Evolutionary conservation across 2,888 invertebrate genomes (phyloP), one percentile per base, ranked within the genome.

Genomic region (Flexamia atlantica): DNA sequence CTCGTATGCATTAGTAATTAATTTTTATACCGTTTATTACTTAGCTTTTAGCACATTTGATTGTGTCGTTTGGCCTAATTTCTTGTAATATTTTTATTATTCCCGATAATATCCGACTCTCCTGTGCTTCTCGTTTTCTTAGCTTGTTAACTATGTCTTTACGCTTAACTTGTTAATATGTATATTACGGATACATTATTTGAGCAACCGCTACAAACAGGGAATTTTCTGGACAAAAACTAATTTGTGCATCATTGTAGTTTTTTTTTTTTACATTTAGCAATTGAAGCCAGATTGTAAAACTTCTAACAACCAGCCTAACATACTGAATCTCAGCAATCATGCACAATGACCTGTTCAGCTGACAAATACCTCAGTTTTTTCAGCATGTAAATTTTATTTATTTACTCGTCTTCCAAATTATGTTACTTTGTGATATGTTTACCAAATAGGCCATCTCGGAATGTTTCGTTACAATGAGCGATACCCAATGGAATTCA

Each of bases 381-480:
- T 9, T 36, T 36, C 36, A 9, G 12, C 17, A 46, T 46, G 23
- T 20, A 1, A 23, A 40, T 36, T 70, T 70, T 76, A 28, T 76
- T 76, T 76, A 76, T 76, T 76, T 76, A 50, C 74, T 7, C 46
- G 74, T 76, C 74, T 76, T 76, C 74, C 74, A 76, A 79, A 79
- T 57, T 79, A 20, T 28, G 79, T 79, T 79, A 79, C 50, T 79
- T 79, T 79, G 79, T 79, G 79, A 79, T 79, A 79, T 79, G 28
- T 57, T 79, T 57, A 79, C 79, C 79, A 79, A 79, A 79, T 79
- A 79, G 28, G 50, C 32, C 3, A 32, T 79, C 79, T 7, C 53
- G 50, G 53, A 57, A 20, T 28, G 57, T 28, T 25, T 76, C 50
- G 17, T 76, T 76, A 14, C 14, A 68, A 32, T 30, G 68, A 68